Evolutionary conservation across 2,797 vertebrate species (phyloP), one percentile per base, ranked within the genome.

Genomic region (Petrocephalus schoutedeni): DNA sequence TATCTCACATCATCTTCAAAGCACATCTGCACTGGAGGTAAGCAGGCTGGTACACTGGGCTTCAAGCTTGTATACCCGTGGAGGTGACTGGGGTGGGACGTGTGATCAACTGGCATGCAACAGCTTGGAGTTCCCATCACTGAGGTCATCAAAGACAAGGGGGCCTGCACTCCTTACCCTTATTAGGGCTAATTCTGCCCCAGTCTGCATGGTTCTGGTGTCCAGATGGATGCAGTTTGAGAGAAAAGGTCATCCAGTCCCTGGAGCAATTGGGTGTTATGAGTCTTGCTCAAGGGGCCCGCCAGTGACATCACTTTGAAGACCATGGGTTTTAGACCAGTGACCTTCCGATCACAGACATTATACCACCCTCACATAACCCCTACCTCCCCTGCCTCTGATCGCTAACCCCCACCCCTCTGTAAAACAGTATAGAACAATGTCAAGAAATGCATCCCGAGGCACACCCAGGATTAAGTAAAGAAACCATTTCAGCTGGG

Each of bases 1-100:
- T 12, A 61, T 58, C 85, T 45, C 28, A 16, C 85, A 59, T 36
- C 28, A 85, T 86, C 57, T 86, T 86, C 85, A 86, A 86, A 86
- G 54, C 54, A 57, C 56, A n/a, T 54, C 85, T 41, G 54, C 19
- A 53, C 49, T 12, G 80, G 3, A 74, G 49, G 3, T 53, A 21
- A 53, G 59, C 85, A 61, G 7, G 14, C 9, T n/a, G 16, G 36
- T 28, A 19, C 21, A 9, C 45, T 59, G 32, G 45, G 85, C 19
- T 10, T 12, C 8, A 9, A 85, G 83, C 23, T 56, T 16, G 14
- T 16, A 1, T 54, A 23, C 23, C 16, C 21, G 5, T 41, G 32
- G 85, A 59, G 21, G 51, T 54, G 49, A 10, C n/a, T 3, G 16
- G 8, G 41, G 36, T 1, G 41, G n/a, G 19, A 80, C 41, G 19